phyloP scores from a whole-genome alignment of 2,797 vertebrate species.

The Alcedo quadribrachys region DNA sequence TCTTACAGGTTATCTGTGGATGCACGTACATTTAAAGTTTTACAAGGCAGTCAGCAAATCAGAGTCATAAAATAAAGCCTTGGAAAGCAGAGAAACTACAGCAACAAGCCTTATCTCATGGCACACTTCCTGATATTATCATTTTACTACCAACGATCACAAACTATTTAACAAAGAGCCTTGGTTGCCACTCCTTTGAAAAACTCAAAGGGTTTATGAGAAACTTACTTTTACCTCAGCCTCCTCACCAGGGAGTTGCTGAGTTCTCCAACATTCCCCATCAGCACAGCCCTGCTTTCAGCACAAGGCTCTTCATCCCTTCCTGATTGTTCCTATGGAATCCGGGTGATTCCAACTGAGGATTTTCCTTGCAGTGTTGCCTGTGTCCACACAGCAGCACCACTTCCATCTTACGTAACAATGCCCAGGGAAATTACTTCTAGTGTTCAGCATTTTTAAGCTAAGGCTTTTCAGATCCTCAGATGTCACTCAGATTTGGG shows the following conservation, averaged over 20 bases:
- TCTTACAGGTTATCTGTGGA: background rate
- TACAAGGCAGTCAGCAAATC: background rate
- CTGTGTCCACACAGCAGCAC: background rate
- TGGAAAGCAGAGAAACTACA: background rate
- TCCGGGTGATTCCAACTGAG: background rate
- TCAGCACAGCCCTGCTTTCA: background rate
- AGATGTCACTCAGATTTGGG: background rate
- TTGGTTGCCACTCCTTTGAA: background rate
- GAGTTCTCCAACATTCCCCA: background rate
- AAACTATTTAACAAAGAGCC: background rate
- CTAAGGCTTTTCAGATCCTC: background rate
- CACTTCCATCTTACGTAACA: background rate
- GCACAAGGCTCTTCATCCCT: background rate
- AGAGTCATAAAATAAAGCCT: background rate
- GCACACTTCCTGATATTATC: background rate
- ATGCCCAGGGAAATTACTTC: background rate
- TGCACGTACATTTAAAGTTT: background rate
- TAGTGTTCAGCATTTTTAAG: background rate
- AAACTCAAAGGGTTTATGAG: background rate
- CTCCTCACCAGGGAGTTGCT: background rate
- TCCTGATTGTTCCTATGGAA: background rate
- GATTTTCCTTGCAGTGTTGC: background rate
- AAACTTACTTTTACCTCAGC: background rate
- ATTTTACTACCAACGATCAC: background rate
- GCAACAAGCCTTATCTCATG: background rate